Evolutionary conservation across 2,888 invertebrate species (phyloP).

Genomic region (Caenorhabditis sp.): DNA sequence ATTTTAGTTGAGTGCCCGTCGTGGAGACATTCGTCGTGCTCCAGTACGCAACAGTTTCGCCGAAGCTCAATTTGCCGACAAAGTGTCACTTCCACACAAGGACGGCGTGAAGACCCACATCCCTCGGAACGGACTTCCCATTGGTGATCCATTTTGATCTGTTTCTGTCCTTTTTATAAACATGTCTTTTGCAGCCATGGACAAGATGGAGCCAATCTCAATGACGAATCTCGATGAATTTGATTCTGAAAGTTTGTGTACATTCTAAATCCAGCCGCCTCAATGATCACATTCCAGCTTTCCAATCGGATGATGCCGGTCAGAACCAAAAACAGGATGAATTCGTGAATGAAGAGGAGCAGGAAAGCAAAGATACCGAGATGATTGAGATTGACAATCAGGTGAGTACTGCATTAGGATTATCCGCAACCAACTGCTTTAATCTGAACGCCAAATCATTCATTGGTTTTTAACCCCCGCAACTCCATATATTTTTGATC

Average conservation of each 20-base stretch:
- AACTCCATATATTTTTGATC: slow-evolving; percentile 10
- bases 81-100: slow-evolving; percentile 53
- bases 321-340: slow-evolving; percentile 31
- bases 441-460: slow-evolving; percentile 20
- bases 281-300: slow-evolving; percentile 40
- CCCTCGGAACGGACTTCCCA: slow-evolving; percentile 63
- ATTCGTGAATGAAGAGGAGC: slow-evolving; percentile 23
- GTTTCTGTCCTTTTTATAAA: slow-evolving; percentile 20
- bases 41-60: slow-evolving; percentile 69
- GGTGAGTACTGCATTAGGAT: slow-evolving; percentile 45
- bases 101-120: slow-evolving; percentile 67
- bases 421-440: slow-evolving; percentile 3
- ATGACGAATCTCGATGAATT: slow-evolving; percentile 59
- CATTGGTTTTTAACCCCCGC: slow-evolving; percentile 45
- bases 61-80: slow-evolving; percentile 62
- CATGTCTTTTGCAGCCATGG: slow-evolving; percentile 51
- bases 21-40: slow-evolving; percentile 69
- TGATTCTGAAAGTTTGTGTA: slow-evolving; percentile 51
- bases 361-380: slow-evolving; percentile 16
- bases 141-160: slow-evolving; percentile 49
- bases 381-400: slow-evolving; percentile 36
- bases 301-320: background rate
- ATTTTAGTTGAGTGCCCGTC: slow-evolving; percentile 62
- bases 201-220: slow-evolving; percentile 60
- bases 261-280: slow-evolving; percentile 9